Percentiles rank a stretch among this genome's conserved stretches.
Evolutionary conservation across 1,140 invertebrate genomes (phyloP).

Genomic region (Lepidurus apus): DNA sequence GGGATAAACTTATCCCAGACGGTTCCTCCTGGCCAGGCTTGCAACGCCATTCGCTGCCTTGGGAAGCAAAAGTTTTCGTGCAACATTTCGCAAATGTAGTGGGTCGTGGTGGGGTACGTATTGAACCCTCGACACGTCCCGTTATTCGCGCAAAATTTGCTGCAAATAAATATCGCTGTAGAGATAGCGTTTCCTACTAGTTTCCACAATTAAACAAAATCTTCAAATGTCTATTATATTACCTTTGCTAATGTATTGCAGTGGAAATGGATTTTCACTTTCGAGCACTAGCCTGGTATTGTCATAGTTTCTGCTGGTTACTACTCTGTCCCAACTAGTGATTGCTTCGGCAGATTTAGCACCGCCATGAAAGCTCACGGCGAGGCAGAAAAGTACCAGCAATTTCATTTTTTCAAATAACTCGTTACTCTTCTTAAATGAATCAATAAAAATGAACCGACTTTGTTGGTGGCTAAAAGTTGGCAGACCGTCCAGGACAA

Average conservation of each 20-base stretch:
- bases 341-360: neutral
- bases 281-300: neutral
- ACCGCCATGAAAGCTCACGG: too few relatives aligned
- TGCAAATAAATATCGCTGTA: neutral
- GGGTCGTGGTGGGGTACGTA: neutral
- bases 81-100: neutral
- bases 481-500: too few relatives aligned
- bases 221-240: neutral
- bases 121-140: neutral
- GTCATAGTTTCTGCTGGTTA: neutral
- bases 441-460: too few relatives aligned
- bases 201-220: too few relatives aligned
- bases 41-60: neutral
- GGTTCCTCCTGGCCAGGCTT: neutral
- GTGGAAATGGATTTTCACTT: neutral
- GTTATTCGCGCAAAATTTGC: neutral
- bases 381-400: too few relatives aligned
- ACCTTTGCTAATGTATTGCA: neutral
- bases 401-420: too few relatives aligned
- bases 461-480: too few relatives aligned
- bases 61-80: neutral
- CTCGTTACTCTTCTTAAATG: too few relatives aligned
- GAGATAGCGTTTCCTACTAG: too few relatives aligned
- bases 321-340: neutral
- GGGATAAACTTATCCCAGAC: neutral